These are phyloP conservation scores for Podarcis raffonei DNA, from an alignment of 2,113 vertebrate genomes.

Conservation along the genomic window DNA sequence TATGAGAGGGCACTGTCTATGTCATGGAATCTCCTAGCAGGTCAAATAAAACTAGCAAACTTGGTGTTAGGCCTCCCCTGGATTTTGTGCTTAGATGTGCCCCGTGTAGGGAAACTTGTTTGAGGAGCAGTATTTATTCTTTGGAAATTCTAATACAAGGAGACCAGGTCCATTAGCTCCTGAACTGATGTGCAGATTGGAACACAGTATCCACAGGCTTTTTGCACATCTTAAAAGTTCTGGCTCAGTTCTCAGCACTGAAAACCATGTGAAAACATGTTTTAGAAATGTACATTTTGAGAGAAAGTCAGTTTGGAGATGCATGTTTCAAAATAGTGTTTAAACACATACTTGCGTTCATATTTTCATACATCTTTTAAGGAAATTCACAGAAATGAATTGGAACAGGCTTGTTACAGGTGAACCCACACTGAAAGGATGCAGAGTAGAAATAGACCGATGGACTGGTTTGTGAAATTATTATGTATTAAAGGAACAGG, in stretches of 20 bases:
- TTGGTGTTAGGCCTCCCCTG: background rate
- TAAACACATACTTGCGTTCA: background rate
- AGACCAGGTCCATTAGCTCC: background rate
- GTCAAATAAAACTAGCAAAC: background rate
- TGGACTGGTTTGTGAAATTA: background rate
- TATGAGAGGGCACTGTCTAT: background rate
- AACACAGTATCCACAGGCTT: background rate
- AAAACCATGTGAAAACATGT: background rate
- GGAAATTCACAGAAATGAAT: background rate
- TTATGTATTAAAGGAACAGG: background rate
- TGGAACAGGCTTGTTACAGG: background rate
- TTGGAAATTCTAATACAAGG: background rate
- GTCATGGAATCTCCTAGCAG: conserved; percentile 11
- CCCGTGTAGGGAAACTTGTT: background rate
- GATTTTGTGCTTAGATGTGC: background rate
- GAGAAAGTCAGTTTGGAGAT: background rate
- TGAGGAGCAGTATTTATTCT: background rate
- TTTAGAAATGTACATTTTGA: background rate
- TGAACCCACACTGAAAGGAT: background rate
- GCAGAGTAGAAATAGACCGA: background rate
- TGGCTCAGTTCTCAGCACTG: background rate
- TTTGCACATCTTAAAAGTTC: background rate
- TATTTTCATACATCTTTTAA: background rate
- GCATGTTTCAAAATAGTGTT: background rate
- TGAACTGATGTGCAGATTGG: background rate